Conservation (phyloP, 2,797 vertebrate species). For the Cossypha caffra region DNA sequence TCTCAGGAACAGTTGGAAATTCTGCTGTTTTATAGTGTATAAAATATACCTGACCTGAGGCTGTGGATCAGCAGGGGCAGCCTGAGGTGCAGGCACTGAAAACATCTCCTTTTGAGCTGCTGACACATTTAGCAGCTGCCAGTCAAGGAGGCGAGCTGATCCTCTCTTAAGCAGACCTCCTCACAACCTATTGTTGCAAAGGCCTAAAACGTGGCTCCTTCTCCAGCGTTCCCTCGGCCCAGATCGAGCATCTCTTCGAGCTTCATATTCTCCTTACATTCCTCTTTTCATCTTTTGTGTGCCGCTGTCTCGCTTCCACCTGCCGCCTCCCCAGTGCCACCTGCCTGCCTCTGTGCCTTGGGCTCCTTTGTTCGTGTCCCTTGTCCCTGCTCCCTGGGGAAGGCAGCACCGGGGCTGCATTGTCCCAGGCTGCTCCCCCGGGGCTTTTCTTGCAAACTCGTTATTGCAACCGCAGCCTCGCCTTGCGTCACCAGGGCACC, state of each 20-base stretch:
- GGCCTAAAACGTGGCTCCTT: slow-evolving; percentile 6
- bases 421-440: background rate
- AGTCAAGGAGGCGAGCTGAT: slow-evolving; percentile 30
- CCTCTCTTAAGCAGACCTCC: background rate
- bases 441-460: background rate
- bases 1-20: slow-evolving; percentile 1
- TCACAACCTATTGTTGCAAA: slow-evolving; percentile 5
- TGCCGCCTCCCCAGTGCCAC: background rate
- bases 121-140: slow-evolving; percentile 40
- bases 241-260: background rate
- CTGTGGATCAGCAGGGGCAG: slow-evolving; percentile 30
- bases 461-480: background rate
- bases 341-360: background rate
- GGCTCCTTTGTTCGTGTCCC: background rate
- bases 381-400: background rate
- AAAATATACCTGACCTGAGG: background rate
- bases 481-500: background rate
- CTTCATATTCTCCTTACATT: background rate
- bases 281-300: background rate
- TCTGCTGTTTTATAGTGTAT: background rate
- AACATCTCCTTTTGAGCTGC: slow-evolving; percentile 19
- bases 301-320: background rate
- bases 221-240: background rate
- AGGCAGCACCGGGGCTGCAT: background rate
- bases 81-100: background rate